Evolutionary conservation across 2,797 vertebrate species (phyloP).

Genomic region (Euphonia xanthogaster): DNA sequence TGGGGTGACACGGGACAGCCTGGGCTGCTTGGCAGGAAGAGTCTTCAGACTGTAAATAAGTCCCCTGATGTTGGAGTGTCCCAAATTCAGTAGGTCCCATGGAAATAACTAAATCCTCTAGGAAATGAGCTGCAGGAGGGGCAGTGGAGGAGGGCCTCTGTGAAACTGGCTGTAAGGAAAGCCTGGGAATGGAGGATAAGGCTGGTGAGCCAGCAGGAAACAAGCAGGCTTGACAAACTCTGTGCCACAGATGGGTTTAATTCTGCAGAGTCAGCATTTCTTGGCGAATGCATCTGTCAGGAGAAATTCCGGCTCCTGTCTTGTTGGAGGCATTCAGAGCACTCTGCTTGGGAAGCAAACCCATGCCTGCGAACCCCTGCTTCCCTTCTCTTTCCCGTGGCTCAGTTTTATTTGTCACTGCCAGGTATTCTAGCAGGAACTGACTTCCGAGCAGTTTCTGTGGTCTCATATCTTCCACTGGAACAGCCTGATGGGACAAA

Average conservation of each 20-base stretch:
- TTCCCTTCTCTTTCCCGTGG: background rate
- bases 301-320: slow-evolving; percentile 27
- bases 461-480: background rate
- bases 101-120: background rate
- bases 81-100: background rate
- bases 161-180: background rate
- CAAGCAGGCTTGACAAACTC: slow-evolving; percentile 23
- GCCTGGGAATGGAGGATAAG: background rate
- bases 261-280: slow-evolving; percentile 33
- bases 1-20: background rate
- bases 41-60: background rate
- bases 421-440: background rate
- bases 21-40: background rate
- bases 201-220: background rate
- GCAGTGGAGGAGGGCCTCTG: background rate
- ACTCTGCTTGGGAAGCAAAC: background rate
- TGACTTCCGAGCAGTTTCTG: background rate
- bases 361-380: background rate
- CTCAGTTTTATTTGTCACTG: background rate
- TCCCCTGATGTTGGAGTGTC: background rate
- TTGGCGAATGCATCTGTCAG: background rate
- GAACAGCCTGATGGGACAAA: background rate
- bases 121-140: background rate
- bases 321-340: background rate
- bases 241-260: background rate